Evolutionary conservation across 2,113 vertebrate species (phyloP), one percentile per base, ranked within the genome.

Genomic region (Equus przewalskii): DNA sequence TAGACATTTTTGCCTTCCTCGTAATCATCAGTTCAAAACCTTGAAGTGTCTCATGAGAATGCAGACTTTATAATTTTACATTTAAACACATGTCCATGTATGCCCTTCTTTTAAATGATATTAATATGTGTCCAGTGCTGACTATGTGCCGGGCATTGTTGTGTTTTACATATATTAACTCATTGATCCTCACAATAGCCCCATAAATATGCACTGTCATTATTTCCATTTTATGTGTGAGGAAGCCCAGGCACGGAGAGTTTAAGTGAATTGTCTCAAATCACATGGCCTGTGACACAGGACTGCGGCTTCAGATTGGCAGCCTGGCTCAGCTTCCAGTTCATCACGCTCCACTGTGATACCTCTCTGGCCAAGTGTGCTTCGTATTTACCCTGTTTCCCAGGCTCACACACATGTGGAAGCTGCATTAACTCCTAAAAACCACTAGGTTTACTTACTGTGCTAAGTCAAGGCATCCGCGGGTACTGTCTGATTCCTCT

Each of bases 31-130:
- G 41, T 46, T 89, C 16, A 73, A 94, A 95, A 75, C 58, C 70
- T 36, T 22, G 21, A 28, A 67, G 1, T 80, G 19, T 58, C 84
- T 93, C 18, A 22, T 62, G n/a, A 96, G 46, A 41, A 80, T 28
- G 30, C 28, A 73, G 67, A 78, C 4, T 64, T 92, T 44, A 12
- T 70, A 72, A 58, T 72, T 76, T 89, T 97, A 56, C 33, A 46
- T 65, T 81, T 81, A 58, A 22, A 80, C 5, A 54, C 36, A 64
- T 24, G 3, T 58, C 76, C 44, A 44, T 26, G 3, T 76, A 62
- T 56, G 24, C 56, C 22, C 26, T 91, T 96, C 49, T 91, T 84
- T 95, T 79, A 81, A 62, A 60, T 84, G 89, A 51, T 75, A 89
- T 60, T 92, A 54, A 6, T 89, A 79, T 78, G 51, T 73, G 7